Conservation (phyloP, 53 echinoderm and acorn worm genomes). For the Apostichopus leukothele region DNA sequence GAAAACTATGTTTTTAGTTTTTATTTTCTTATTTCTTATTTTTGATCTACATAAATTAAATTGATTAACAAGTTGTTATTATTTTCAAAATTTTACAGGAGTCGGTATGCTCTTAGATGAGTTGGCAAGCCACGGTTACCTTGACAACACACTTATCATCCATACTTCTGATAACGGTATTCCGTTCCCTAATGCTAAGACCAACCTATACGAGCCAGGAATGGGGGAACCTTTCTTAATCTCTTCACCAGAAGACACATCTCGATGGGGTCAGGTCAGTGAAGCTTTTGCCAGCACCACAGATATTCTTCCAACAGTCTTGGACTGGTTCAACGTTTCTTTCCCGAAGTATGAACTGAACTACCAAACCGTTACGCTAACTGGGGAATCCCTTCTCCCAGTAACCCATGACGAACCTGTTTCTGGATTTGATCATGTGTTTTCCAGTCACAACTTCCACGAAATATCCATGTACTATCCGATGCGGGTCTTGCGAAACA, state of each 20-base stretch:
- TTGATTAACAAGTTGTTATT: neutral
- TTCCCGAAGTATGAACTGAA: constrained; percentile 62
- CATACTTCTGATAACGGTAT: constrained; percentile 94
- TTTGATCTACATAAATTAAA: neutral
- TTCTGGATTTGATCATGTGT: constrained; percentile 67
- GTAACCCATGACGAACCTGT: constrained; percentile 58
- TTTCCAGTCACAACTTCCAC: constrained; percentile 91
- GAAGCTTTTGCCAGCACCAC: constrained; percentile 80
- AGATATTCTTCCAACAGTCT: constrained; percentile 84
- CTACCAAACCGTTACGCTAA: constrained; percentile 46
- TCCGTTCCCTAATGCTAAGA: constrained; percentile 97
- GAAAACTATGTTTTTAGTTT: too few species aligned
- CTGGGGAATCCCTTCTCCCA: constrained; percentile 84
- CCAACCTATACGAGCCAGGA: constrained; percentile 91
- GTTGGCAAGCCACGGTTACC: constrained; percentile 76
- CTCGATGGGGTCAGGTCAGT: constrained; percentile 89
- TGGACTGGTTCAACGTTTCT: constrained; percentile 85
- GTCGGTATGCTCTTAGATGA: constrained; percentile 86
- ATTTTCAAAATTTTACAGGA: constrained; percentile 50
- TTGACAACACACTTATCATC: constrained; percentile 85
- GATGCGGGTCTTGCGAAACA: constrained; percentile 80
- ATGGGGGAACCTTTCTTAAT: constrained; percentile 95
- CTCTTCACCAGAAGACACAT: constrained; percentile 69
- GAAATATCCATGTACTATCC: constrained; percentile 95
- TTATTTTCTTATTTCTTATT: too few species aligned